A percentile compares a stretch with the other conserved stretches of the same genome.
Evolutionary conservation across 2,888 invertebrate species (phyloP).

Genomic region (Miltochrista miniata): DNA sequence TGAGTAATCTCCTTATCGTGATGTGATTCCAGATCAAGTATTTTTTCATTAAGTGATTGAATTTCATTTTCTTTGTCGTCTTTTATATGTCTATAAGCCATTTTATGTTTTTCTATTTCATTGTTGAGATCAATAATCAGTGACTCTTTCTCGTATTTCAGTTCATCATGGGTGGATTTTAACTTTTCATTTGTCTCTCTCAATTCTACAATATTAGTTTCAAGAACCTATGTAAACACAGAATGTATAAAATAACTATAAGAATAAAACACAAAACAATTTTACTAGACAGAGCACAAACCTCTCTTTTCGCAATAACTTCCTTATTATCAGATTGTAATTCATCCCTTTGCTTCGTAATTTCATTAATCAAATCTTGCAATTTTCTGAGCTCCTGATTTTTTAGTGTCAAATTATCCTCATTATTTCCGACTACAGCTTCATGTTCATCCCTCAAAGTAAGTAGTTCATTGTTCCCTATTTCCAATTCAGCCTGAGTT

Average conservation of each 20-base stretch:
- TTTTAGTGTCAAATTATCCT: constrained; percentile 53
- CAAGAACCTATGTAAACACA: constrained; percentile 57
- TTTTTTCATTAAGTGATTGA: constrained; percentile 47
- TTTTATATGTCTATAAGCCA: constrained; percentile 42
- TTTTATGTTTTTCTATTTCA: constrained; percentile 48
- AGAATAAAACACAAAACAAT: constrained; percentile 41
- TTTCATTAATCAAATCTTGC: constrained; percentile 48
- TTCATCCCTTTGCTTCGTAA: constrained; percentile 39
- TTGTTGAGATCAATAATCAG: constrained; percentile 39
- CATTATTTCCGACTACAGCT: constrained; percentile 46
- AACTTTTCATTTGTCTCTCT: constrained; percentile 39
- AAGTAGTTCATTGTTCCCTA: constrained; percentile 61
- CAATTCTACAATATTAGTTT: constrained; percentile 48
- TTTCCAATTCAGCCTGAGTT: constrained; percentile 65
- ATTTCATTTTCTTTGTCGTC: constrained; percentile 53
- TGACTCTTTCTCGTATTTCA: constrained; percentile 44
- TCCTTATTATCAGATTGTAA: constrained; percentile 42
- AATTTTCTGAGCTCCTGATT: constrained; percentile 59
- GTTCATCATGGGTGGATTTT: constrained; percentile 35
- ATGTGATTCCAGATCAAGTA: constrained; percentile 41
- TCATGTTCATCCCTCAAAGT: constrained; percentile 61
- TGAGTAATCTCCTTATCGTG: constrained; percentile 35
- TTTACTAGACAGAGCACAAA: constrained; percentile 45
- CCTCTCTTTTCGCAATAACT: constrained; percentile 58
- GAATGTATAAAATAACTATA: constrained; percentile 22